A percentile compares a stretch with the other conserved stretches of the same genome.
Evolutionary conservation across 2,113 vertebrate genomes (phyloP).

Genomic region (Rhizomys pruinosus): DNA sequence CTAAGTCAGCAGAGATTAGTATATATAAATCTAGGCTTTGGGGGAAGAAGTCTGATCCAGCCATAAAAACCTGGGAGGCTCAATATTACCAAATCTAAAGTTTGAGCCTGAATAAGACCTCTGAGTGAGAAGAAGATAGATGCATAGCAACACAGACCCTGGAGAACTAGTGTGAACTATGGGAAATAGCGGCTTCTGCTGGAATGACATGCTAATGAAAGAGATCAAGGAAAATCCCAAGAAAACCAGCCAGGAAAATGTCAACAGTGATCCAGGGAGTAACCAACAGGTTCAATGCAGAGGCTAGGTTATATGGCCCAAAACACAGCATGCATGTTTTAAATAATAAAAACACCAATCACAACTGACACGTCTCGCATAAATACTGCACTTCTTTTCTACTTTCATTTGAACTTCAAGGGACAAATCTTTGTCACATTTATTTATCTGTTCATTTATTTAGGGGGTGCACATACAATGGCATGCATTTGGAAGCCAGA

Average conservation of each 20-base stretch:
- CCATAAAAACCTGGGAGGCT: neutral
- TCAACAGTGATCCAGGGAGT: neutral
- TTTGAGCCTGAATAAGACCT: neutral
- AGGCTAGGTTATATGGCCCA: neutral
- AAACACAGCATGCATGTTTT: neutral
- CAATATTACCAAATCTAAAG: fast-evolving
- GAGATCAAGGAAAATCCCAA: neutral
- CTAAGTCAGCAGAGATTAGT: neutral
- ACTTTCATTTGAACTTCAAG: neutral
- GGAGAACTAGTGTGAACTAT: neutral
- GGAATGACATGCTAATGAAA: neutral
- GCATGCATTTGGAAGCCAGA: neutral
- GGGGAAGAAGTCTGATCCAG: neutral
- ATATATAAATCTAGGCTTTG: neutral
- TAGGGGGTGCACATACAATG: too few species aligned
- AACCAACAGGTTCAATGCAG: too few species aligned
- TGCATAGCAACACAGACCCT: neutral
- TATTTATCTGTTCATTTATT: neutral
- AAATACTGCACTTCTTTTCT: neutral
- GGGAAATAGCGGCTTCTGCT: neutral
- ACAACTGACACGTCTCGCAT: neutral
- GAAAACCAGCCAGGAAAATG: neutral
- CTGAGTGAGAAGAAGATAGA: neutral
- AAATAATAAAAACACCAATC: neutral
- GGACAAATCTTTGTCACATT: neutral